These are phyloP conservation scores for Choloepus hoffmanni DNA, from an alignment of 2,113 vertebrate genomes.

Conservation along the genomic window DNA sequence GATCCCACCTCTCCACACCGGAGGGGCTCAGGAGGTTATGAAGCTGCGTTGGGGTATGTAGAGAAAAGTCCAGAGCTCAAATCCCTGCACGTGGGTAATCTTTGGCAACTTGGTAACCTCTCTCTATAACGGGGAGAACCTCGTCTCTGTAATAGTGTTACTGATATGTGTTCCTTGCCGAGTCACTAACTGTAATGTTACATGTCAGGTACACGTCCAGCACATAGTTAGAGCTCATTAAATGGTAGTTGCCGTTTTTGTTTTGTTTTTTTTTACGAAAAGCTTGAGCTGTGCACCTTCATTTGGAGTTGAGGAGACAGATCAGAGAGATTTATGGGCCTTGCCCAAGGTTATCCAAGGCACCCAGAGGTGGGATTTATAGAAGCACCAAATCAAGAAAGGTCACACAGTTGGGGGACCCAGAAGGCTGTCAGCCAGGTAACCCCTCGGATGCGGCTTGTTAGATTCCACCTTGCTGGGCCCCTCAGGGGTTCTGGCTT, in stretches of 20 bases:
- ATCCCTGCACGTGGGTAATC: neutral
- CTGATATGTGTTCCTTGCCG: neutral
- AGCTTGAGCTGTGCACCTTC: neutral
- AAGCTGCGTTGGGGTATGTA: neutral
- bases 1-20: neutral
- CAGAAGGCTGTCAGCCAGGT: neutral
- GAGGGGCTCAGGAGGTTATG: neutral
- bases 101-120: neutral
- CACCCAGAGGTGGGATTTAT: neutral
- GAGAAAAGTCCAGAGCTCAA: neutral
- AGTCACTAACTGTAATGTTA: neutral
- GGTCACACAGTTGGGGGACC: neutral
- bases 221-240: neutral
- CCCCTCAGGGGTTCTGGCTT: neutral
- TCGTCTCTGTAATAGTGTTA: neutral
- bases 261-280: neutral
- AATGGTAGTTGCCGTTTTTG: neutral
- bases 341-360: neutral
- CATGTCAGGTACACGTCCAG: neutral
- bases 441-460: neutral
- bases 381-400: neutral
- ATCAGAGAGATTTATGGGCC: neutral
- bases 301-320: neutral
- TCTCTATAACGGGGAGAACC: neutral
- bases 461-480: fast-evolving